Conservation (phyloP, 2,797 vertebrate species). For the Caiman crocodilus region DNA sequence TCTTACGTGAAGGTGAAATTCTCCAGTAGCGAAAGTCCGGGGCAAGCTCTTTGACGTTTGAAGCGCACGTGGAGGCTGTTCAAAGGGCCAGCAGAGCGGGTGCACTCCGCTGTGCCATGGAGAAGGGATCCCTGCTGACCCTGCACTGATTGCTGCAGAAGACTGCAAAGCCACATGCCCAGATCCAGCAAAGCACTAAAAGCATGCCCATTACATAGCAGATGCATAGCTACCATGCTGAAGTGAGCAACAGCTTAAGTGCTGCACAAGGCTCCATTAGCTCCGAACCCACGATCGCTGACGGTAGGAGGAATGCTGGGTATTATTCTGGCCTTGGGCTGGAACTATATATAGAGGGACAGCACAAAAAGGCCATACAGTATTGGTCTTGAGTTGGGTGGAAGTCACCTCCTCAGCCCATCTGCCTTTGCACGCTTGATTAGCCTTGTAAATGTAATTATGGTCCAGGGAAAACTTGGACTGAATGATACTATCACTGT, state of each 20-base stretch:
- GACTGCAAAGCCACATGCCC: background rate
- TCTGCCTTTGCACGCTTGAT: background rate
- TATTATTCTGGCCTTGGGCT: background rate
- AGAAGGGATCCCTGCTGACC: background rate
- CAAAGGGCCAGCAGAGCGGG: background rate
- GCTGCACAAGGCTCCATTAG: background rate
- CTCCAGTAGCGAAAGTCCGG: background rate
- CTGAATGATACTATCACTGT: too few relatives aligned
- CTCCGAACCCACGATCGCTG: background rate
- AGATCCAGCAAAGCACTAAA: background rate
- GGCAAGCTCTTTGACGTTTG: background rate
- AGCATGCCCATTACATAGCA: background rate
- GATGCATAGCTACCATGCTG: background rate
- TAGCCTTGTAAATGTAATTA: too few relatives aligned
- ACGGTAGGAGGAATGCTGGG: background rate
- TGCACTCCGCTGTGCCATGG: background rate
- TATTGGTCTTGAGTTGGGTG: background rate
- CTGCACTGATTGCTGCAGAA: background rate
- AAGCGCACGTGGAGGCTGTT: background rate
- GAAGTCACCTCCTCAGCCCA: constrained; percentile 2
- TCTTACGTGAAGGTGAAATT: background rate
- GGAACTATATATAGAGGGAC: background rate
- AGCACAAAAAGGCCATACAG: background rate
- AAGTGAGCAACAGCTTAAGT: background rate
- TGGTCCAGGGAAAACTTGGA: background rate